A percentile compares a stretch with the other conserved stretches of the same genome.
phyloP scores from a whole-genome alignment of 1,140 invertebrate genomes.

The Eriocheir sinensis region DNA sequence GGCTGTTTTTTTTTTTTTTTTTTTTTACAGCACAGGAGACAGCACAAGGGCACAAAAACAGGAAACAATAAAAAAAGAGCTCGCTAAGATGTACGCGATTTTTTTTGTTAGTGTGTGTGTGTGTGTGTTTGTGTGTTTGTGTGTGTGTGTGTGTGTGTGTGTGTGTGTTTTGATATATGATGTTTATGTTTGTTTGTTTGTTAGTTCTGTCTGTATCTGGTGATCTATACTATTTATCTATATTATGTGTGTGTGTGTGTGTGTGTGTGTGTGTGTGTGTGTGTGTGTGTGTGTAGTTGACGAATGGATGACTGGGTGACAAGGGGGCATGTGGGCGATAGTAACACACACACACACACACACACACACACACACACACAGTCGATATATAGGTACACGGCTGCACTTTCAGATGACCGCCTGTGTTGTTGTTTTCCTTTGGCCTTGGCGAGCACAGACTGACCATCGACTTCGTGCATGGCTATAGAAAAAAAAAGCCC shows the following conservation, averaged over 20 bases:
- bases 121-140: background rate
- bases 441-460: too few relatives aligned
- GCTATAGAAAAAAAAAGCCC: background rate
- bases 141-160: background rate
- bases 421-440: too few relatives aligned
- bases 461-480: too few relatives aligned
- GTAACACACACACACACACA: constrained; percentile 3
- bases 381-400: background rate
- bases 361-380: constrained; percentile 1
- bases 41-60: too few relatives aligned
- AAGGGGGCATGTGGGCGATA: too few relatives aligned
- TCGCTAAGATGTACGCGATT: too few relatives aligned
- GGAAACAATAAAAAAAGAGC: too few relatives aligned
- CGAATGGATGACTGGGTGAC: too few relatives aligned
- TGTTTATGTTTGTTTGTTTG: background rate
- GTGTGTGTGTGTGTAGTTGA: background rate
- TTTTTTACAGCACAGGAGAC: too few relatives aligned
- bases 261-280: background rate
- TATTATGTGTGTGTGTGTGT: background rate
- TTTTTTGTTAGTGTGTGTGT: too few relatives aligned
- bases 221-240: background rate
- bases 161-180: too few relatives aligned
- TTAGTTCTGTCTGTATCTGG: background rate
- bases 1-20: too few relatives aligned
- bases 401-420: background rate